Conservation (phyloP, 2,888 invertebrate genomes). For the Heteromyza rotundicornis region DNA sequence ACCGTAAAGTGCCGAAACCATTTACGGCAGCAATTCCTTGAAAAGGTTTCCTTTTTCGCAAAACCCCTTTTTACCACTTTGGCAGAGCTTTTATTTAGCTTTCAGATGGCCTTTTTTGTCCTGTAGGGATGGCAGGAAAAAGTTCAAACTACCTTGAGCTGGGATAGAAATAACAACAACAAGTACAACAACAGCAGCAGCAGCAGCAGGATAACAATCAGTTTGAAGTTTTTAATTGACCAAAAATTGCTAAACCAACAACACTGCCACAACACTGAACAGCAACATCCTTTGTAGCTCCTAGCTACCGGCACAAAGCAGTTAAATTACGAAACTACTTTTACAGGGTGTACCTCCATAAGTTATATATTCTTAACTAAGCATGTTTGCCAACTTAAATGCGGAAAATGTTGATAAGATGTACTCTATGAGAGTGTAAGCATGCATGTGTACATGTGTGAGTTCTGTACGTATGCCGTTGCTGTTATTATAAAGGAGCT, state of each 20-base stretch:
- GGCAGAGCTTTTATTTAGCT: too few species aligned
- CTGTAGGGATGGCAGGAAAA: neutral
- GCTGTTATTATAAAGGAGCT: too few species aligned
- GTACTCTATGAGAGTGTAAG: neutral
- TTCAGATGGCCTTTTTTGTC: neutral
- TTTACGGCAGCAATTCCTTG: constrained; percentile 13
- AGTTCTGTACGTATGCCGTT: too few species aligned
- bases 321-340: too few species aligned
- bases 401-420: constrained; percentile 1
- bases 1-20: neutral
- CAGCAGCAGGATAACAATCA: constrained; percentile 17
- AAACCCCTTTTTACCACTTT: too few species aligned
- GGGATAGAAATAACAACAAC: neutral
- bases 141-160: neutral
- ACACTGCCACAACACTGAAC: neutral
- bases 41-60: constrained; percentile 14
- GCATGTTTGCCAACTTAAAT: neutral
- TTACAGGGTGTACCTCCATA: too few species aligned
- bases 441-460: neutral
- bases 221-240: constrained; percentile 25
- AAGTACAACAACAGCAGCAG: neutral
- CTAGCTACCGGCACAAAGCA: too few species aligned
- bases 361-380: too few species aligned
- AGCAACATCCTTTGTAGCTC: neutral
- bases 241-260: constrained; percentile 7